A percentile compares a stretch with the other conserved stretches of the same genome.
Conservation (phyloP, 2,113 vertebrate genomes). For the Xenus cinereus region DNA sequence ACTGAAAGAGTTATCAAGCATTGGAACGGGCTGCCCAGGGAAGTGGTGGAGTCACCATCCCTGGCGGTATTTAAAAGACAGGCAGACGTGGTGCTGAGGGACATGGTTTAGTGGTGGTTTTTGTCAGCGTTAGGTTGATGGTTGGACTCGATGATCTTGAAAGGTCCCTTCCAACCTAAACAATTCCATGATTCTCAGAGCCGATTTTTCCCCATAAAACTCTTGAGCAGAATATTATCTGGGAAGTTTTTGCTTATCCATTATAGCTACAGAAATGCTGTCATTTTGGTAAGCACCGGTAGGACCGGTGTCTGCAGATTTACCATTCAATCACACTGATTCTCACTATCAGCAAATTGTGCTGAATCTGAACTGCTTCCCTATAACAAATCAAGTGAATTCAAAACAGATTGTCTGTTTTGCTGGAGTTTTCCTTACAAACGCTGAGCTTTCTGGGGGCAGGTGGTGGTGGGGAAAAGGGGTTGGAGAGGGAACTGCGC, state of each 20-base stretch:
- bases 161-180: no score
- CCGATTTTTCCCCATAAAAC: neutral
- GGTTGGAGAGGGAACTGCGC: neutral
- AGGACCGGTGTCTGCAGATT: neutral
- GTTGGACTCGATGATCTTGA: no score
- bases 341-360: neutral
- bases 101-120: no score
- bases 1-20: no score
- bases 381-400: neutral
- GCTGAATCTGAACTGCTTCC: neutral
- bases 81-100: no score
- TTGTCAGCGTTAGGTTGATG: no score
- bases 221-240: neutral
- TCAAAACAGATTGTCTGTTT: neutral
- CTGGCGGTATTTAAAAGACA: no score
- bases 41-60: no score
- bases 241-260: neutral
- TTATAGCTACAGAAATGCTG: neutral
- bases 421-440: neutral
- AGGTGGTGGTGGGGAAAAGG: neutral
- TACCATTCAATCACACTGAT: neutral
- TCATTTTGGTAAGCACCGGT: neutral
- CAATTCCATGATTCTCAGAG: neutral
- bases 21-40: no score
- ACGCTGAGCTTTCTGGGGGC: neutral